phyloP scores from a whole-genome alignment of 2,888 invertebrate genomes.

The Heliconius charithonia region DNA sequence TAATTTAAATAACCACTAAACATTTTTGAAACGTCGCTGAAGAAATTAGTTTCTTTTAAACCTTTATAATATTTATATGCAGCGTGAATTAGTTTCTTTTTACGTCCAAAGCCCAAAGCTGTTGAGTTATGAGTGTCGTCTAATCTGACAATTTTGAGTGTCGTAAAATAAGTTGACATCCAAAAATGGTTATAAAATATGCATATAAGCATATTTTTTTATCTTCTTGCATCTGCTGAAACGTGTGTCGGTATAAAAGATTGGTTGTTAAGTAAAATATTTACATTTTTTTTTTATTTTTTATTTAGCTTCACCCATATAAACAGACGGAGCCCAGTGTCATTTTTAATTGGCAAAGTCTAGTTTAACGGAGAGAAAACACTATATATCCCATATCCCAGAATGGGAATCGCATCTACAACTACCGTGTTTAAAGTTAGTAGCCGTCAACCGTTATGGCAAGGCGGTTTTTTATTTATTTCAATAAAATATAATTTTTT shows the following conservation, averaged over 20 bases:
- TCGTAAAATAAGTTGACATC: not conserved
- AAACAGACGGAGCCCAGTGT: too few relatives aligned
- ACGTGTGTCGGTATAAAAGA: not conserved
- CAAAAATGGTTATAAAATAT: conserved; percentile 7
- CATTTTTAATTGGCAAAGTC: too few relatives aligned
- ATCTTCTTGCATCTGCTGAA: not conserved
- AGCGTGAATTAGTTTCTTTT: not conserved
- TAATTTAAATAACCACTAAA: not conserved
- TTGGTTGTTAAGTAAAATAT: not conserved
- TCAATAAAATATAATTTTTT: too few relatives aligned
- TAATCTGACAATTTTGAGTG: conserved; percentile 2
- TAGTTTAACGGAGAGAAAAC: too few relatives aligned
- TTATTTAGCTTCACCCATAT: too few relatives aligned
- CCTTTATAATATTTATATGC: not conserved
- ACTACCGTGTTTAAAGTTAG: too few relatives aligned
- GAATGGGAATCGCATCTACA: too few relatives aligned
- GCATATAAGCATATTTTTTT: conserved; percentile 3
- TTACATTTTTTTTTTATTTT: not conserved
- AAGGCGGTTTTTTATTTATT: too few relatives aligned
- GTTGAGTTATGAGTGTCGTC: conserved; percentile 19
- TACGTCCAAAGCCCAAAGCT: conserved; percentile 18
- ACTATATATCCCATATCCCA: too few relatives aligned
- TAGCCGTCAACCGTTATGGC: too few relatives aligned
- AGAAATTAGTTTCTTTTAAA: not conserved
- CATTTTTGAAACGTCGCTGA: not conserved